Base-by-base conservation (phyloP, 1,140 invertebrate species). In the Papilio glaucus region DNA sequence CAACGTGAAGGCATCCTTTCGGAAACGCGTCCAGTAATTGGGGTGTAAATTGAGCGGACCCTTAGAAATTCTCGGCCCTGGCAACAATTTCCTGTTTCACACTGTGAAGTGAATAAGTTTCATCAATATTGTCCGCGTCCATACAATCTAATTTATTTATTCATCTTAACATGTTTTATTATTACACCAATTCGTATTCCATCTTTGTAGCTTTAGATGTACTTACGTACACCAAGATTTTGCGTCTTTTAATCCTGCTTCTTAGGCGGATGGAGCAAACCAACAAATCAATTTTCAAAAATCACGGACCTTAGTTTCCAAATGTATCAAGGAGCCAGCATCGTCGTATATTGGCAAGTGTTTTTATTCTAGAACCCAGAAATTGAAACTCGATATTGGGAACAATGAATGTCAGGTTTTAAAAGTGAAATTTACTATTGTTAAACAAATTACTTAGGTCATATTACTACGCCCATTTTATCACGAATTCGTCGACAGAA, bases 21-120 rank as follows among this genome's bases (percentile, higher is more conserved):
- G n/a, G n/a, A 37, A 37, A 37, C 29, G 60, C n/a, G 8, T 62
- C 29, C n/a, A 37, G 24, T 62, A 62, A 37, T 62, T 62, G 13
- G n/a, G n/a, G 42, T 45, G 42, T 45, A 63, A 63, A 63, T 63
- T 63, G 61, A 39, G 18, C 61, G 29, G 61, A 63, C 33, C 61
- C 29, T 10, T 18, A 62, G 10, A 62, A 63, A 63, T 63, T 37
- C 13, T 63, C 15, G 9, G 7, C 15, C 15, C 29, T 63, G 33
- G 15, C 33, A 21, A 63, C 61, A 63, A 63, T 38, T 63, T 63
- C 33, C 29, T 63, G 33, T 63, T 39, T 18, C 8, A 38, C 61
- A 53, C 18, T 53, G 15, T 24, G 5, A 15, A 49, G 42, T 49
- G 13, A 53, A 53, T 53, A 53, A 10, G 45, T 53, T 53, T 12